phyloP scores from a whole-genome alignment of 2,113 vertebrate species.

The Cervus canadensis region DNA sequence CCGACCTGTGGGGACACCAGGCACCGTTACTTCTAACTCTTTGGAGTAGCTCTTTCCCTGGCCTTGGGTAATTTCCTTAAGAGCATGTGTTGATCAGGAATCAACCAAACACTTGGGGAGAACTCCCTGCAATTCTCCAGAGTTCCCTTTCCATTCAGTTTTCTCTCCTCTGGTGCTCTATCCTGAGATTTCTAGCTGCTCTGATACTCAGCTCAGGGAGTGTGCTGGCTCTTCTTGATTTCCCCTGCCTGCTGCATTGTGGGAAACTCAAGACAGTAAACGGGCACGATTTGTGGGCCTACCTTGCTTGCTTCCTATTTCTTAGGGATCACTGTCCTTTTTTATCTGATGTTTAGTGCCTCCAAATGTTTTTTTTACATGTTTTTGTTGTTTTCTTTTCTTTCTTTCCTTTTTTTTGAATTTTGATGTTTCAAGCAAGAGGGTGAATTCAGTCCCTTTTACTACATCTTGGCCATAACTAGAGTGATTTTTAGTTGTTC shows the following conservation, averaged over 20 bases:
- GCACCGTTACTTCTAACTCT: not conserved
- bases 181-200: not conserved
- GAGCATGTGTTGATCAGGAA: not conserved
- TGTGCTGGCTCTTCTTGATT: not conserved
- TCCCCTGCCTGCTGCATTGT: not conserved
- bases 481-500: not conserved
- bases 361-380: not conserved
- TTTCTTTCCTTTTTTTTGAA: not conserved
- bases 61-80: not conserved
- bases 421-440: not conserved
- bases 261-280: not conserved
- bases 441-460: not conserved
- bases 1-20: not conserved
- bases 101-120: not conserved
- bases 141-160: not conserved
- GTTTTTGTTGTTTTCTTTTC: not conserved
- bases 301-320: not conserved
- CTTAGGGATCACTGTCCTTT: not conserved
- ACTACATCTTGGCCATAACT: not conserved
- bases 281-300: accelerated
- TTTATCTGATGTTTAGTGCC: not conserved
- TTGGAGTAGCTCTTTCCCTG: not conserved
- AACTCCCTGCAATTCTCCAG: not conserved
- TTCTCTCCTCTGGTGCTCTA: not conserved
- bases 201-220: not conserved